These are phyloP conservation scores for Ceratoteleas bidentatus DNA, from an alignment of 1,140 invertebrate species.

Conservation along the genomic window DNA sequence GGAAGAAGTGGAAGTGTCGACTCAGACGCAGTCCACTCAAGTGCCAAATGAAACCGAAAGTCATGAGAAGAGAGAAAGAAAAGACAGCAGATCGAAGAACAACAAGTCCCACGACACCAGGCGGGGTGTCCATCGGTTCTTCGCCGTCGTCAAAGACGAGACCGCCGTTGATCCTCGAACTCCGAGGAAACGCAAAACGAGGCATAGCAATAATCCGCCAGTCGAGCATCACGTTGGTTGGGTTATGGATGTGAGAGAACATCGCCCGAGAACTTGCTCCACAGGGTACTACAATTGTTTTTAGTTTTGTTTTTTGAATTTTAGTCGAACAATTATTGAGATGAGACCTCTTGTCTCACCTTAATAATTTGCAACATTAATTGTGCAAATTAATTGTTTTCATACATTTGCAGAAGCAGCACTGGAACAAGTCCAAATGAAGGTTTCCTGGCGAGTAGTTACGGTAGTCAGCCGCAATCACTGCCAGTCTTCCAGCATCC, in stretches of 20 bases:
- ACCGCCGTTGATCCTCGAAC: constrained; percentile 84
- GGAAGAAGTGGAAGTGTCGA: constrained; percentile 72
- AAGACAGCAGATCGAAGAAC: constrained; percentile 70
- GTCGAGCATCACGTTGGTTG: constrained; percentile 98
- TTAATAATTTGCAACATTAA: too few relatives aligned
- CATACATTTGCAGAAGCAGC: constrained; percentile 84
- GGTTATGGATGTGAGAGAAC: constrained; percentile 95
- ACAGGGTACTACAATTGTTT: too few relatives aligned
- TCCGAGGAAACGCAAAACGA: constrained; percentile 93
- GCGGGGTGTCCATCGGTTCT: too few relatives aligned
- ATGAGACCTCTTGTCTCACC: too few relatives aligned
- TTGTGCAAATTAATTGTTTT: too few relatives aligned
- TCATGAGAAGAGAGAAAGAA: constrained; percentile 71
- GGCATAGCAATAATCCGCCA: constrained; percentile 95
- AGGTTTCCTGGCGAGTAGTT: constrained; percentile 85
- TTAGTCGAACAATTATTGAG: too few relatives aligned
- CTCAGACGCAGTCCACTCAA: constrained; percentile 70
- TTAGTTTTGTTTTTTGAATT: too few relatives aligned
- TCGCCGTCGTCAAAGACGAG: constrained; percentile 94
- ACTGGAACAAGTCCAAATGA: constrained; percentile 88
- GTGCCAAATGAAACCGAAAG: constrained; percentile 65
- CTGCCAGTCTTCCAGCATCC: constrained; percentile 97
- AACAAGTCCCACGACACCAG: too few relatives aligned
- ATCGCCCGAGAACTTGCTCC: constrained; percentile 88
- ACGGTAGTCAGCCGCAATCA: constrained; percentile 88